These are phyloP conservation scores for Dipodomys stephensi DNA, from an alignment of 2,113 vertebrate species.

Conservation along the genomic window DNA sequence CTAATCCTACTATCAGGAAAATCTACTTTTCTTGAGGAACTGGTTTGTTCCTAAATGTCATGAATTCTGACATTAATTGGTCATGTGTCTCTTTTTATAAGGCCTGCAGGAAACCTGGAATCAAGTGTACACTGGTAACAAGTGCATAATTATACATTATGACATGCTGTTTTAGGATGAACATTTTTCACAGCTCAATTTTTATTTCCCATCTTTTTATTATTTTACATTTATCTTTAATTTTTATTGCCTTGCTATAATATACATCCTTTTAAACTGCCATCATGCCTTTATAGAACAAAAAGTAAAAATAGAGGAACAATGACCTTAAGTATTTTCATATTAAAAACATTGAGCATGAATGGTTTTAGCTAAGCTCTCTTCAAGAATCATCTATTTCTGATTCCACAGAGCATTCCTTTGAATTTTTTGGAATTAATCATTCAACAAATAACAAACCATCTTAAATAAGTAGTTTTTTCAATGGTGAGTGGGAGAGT, in stretches of 20 bases:
- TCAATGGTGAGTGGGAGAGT: not conserved
- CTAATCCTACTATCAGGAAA: not conserved
- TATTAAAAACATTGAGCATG: not conserved
- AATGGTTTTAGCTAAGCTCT: constrained; percentile 24
- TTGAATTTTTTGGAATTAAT: not conserved
- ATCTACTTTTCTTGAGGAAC: constrained; percentile 13
- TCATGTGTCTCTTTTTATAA: not conserved
- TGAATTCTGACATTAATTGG: not conserved
- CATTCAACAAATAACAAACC: constrained; percentile 7
- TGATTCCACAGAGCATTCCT: not conserved
- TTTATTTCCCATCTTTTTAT: not conserved
- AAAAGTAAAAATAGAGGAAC: not conserved
- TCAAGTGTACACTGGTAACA: not conserved
- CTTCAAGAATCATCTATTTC: not conserved
- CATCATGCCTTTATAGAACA: not conserved
- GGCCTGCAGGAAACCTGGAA: not conserved
- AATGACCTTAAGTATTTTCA: constrained; percentile 25
- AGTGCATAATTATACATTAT: not conserved
- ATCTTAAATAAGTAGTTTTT: not conserved
- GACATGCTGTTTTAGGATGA: not conserved
- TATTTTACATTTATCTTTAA: not conserved
- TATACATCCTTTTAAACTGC: not conserved
- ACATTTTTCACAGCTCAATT: not conserved
- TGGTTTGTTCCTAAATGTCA: not conserved
- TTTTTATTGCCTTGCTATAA: not conserved